Conservation (phyloP, 1,140 invertebrate genomes). For the Colletes latitarsis region DNA sequence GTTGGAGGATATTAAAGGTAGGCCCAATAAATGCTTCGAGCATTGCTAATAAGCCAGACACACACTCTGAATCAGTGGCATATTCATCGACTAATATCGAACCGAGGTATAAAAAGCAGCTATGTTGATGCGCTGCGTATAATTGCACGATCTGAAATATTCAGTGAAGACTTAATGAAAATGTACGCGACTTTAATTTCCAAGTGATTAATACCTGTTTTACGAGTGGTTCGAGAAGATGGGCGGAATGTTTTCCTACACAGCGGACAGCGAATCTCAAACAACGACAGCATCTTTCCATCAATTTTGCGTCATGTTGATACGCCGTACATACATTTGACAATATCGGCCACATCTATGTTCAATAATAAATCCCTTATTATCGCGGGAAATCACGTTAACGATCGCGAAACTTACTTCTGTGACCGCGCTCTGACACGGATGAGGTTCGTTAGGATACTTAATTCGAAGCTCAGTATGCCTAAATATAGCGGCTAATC, state of each 20-base stretch:
- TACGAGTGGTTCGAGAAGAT: conserved; percentile 90
- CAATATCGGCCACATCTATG: conserved; percentile 90
- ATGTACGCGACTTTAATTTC: background rate
- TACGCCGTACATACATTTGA: conserved; percentile 89
- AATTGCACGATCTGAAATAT: conserved; percentile 88
- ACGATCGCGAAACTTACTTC: conserved; percentile 82
- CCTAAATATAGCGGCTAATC: conserved; percentile 94
- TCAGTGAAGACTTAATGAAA: conserved; percentile 26
- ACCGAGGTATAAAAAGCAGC: conserved; percentile 96
- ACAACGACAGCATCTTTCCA: conserved; percentile 95
- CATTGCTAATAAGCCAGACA: conserved; percentile 91
- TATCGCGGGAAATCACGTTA: background rate
- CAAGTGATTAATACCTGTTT: conserved; percentile 83
- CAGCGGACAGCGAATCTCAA: conserved; percentile 94
- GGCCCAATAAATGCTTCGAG: conserved; percentile 92
- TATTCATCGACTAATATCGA: conserved; percentile 98
- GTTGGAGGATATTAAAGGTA: conserved; percentile 91
- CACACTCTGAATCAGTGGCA: conserved; percentile 86
- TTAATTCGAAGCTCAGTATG: conserved; percentile 86
- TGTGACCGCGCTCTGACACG: conserved; percentile 89
- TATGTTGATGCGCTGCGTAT: conserved; percentile 93
- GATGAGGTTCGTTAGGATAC: conserved; percentile 85
- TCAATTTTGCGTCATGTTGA: conserved; percentile 91
- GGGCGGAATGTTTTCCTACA: conserved; percentile 89
- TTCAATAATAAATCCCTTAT: background rate